phyloP scores from a whole-genome alignment of 2,113 vertebrate species.

The Amazona vittata region DNA sequence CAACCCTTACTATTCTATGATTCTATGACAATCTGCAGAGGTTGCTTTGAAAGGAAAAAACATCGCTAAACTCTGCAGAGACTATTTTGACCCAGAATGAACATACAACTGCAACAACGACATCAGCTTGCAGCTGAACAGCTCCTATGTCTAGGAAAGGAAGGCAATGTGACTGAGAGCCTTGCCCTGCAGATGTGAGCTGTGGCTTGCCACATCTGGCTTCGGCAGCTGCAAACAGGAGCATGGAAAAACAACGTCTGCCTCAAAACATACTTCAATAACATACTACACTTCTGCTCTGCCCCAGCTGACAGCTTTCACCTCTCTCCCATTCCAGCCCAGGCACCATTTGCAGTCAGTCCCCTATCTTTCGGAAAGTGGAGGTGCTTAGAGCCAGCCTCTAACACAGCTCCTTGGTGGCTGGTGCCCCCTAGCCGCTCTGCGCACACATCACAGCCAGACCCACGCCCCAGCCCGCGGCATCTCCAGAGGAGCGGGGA shows the following conservation, averaged over 20 bases:
- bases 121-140: neutral
- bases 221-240: neutral
- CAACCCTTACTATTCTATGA: no score
- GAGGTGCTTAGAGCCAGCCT: accelerated
- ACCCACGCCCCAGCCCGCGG: neutral
- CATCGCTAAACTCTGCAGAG: neutral
- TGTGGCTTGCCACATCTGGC: accelerated
- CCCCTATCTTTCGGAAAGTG: accelerated
- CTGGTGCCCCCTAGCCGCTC: neutral
- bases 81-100: neutral
- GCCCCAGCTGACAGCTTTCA: neutral
- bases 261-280: neutral
- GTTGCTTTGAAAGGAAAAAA: neutral
- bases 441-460: neutral
- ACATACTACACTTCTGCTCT: neutral
- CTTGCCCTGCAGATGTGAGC: neutral
- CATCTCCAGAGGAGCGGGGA: neutral
- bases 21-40: neutral
- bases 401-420: accelerated
- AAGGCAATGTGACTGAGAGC: neutral
- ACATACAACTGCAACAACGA: neutral
- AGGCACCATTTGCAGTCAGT: neutral
- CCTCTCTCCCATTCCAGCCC: neutral
- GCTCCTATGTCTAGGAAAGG: neutral
- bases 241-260: neutral